Conservation (phyloP, 1,140 invertebrate genomes). For the Calephelis nemesis region DNA sequence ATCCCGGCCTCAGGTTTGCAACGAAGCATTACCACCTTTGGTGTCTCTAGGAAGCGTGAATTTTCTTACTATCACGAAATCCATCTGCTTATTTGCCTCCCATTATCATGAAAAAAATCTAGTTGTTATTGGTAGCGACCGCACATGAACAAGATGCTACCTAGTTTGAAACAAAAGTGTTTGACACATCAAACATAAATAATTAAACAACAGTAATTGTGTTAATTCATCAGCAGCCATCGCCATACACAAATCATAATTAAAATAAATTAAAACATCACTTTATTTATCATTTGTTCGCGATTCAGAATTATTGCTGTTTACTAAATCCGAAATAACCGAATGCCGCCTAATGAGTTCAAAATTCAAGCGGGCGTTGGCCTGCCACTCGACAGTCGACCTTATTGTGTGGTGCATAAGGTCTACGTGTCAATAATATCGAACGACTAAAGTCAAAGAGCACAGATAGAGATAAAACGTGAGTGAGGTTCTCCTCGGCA, state of each 20-base stretch:
- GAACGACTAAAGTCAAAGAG: slow-evolving; percentile 72
- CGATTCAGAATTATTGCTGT: slow-evolving; percentile 51
- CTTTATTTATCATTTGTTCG: slow-evolving; percentile 43
- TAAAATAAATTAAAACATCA: slow-evolving; percentile 17
- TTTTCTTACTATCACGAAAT: no score
- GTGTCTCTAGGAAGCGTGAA: no score
- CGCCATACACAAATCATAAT: slow-evolving; percentile 2
- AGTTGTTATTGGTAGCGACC: no score
- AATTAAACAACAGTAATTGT: slow-evolving; percentile 7
- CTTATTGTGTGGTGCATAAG: slow-evolving; percentile 39
- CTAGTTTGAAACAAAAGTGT: background rate
- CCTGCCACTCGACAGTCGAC: slow-evolving; percentile 35
- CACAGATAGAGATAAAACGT: slow-evolving; percentile 69
- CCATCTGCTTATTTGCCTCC: no score
- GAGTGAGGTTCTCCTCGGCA: slow-evolving; percentile 63
- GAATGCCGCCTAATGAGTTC: slow-evolving; percentile 67
- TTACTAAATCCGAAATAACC: slow-evolving; percentile 68
- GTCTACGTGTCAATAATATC: slow-evolving; percentile 34
- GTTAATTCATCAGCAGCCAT: slow-evolving; percentile 6
- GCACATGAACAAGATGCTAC: no score
- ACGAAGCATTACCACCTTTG: no score
- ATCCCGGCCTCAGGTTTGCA: no score
- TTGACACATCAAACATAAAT: slow-evolving; percentile 10
- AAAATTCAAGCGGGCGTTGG: slow-evolving; percentile 51
- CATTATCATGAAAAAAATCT: no score